Conservation (phyloP, 2,888 invertebrate genomes). For the Tachystola acroxantha region DNA sequence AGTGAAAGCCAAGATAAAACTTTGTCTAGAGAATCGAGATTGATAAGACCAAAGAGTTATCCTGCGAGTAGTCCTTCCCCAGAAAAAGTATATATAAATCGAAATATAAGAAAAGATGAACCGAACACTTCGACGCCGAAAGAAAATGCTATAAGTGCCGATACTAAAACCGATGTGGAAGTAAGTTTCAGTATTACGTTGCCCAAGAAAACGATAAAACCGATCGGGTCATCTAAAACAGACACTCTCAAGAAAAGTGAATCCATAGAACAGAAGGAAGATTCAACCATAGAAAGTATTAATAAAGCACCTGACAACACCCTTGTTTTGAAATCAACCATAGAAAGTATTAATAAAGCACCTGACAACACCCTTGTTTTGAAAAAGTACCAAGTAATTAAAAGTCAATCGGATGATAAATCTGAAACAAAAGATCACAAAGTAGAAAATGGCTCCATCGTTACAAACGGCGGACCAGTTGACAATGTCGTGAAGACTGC, state of each 20-base stretch:
- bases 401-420: slow-evolving; percentile 29
- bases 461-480: slow-evolving; percentile 34
- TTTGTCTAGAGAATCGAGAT: slow-evolving; percentile 53
- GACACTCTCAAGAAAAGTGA: slow-evolving; percentile 29
- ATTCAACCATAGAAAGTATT: slow-evolving; percentile 21
- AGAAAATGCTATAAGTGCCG: slow-evolving; percentile 26
- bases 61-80: slow-evolving; percentile 70
- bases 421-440: slow-evolving; percentile 31
- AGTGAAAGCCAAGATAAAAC: slow-evolving; percentile 35
- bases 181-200: slow-evolving; percentile 69
- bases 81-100: slow-evolving; percentile 53
- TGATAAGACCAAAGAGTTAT: slow-evolving; percentile 80
- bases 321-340: slow-evolving; percentile 31
- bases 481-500: slow-evolving; percentile 32
- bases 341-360: slow-evolving; percentile 23
- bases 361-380: slow-evolving; percentile 32
- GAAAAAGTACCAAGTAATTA: slow-evolving; percentile 57
- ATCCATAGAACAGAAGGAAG: slow-evolving; percentile 20
- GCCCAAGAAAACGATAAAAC: slow-evolving; percentile 46
- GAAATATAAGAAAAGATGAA: slow-evolving; percentile 43
- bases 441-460: slow-evolving; percentile 34
- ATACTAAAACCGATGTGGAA: slow-evolving; percentile 55
- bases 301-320: slow-evolving; percentile 28
- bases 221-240: slow-evolving; percentile 27
- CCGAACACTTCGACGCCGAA: slow-evolving; percentile 29